Evolutionary conservation across 2,113 vertebrate genomes (phyloP).

Genomic region (Pteronura brasiliensis): DNA sequence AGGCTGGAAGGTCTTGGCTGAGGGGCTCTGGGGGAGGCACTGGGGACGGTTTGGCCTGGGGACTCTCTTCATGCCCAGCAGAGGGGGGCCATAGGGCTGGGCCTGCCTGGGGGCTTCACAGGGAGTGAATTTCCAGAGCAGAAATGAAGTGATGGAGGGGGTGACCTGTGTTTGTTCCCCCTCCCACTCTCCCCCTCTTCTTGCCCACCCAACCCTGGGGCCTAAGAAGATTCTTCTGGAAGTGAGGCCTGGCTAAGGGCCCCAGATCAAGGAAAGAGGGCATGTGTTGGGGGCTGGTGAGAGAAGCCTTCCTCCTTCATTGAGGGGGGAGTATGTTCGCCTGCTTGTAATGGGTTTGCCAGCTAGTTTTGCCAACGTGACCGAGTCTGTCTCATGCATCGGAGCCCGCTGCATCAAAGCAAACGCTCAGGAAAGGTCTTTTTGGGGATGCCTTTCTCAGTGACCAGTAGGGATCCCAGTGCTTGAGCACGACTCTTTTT

Average conservation of each 20-base stretch:
- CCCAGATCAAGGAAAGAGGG: rapidly evolving
- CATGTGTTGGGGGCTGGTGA: rapidly evolving
- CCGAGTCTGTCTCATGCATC: background rate
- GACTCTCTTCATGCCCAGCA: background rate
- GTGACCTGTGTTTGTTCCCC: background rate
- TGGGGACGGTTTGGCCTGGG: background rate
- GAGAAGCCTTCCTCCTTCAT: rapidly evolving
- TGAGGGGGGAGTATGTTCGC: background rate
- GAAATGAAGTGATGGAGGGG: background rate
- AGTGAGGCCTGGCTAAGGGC: background rate
- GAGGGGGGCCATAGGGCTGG: background rate
- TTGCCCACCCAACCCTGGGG: background rate
- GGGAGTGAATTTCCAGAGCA: background rate
- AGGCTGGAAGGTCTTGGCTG: background rate
- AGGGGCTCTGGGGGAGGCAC: background rate
- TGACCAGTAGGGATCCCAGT: background rate
- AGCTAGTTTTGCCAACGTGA: background rate
- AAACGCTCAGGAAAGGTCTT: rapidly evolving
- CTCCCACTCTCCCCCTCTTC: background rate
- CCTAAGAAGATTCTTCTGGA: background rate
- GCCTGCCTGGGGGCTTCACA: too few species aligned
- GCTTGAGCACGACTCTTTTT: rapidly evolving
- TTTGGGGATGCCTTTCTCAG: background rate
- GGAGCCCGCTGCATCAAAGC: background rate
- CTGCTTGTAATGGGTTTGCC: background rate